These are phyloP conservation scores for Armadillidium nasatum DNA, from an alignment of 1,140 invertebrate genomes.

Conservation along the genomic window DNA sequence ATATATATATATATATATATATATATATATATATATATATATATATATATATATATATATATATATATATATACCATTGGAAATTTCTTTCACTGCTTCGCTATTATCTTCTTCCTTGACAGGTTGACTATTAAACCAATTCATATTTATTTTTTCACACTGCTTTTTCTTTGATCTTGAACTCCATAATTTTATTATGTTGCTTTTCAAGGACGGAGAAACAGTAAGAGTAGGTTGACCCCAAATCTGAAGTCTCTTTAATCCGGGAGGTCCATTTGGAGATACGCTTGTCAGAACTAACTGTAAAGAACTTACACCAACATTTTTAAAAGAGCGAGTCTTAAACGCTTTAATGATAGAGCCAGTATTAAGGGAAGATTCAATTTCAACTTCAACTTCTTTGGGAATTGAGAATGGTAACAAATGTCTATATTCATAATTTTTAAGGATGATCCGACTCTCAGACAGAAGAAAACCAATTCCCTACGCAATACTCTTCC, in stretches of 20 bases:
- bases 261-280: neutral
- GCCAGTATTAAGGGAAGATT: neutral
- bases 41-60: neutral
- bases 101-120: neutral
- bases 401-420: neutral
- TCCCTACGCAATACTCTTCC: neutral
- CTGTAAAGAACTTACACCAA: neutral
- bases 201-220: neutral
- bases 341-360: neutral
- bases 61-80: no score
- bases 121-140: neutral
- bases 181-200: neutral
- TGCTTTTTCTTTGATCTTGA: neutral
- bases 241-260: neutral
- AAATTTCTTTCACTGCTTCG: neutral
- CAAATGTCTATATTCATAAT: neutral
- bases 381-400: neutral
- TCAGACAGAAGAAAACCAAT: neutral
- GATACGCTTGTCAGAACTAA: neutral
- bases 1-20: neutral
- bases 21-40: neutral
- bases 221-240: neutral
- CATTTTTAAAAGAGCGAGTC: neutral
- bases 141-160: neutral
- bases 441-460: neutral